These are phyloP conservation scores for Equus quagga DNA, from an alignment of 2,113 vertebrate species.

Conservation along the genomic window DNA sequence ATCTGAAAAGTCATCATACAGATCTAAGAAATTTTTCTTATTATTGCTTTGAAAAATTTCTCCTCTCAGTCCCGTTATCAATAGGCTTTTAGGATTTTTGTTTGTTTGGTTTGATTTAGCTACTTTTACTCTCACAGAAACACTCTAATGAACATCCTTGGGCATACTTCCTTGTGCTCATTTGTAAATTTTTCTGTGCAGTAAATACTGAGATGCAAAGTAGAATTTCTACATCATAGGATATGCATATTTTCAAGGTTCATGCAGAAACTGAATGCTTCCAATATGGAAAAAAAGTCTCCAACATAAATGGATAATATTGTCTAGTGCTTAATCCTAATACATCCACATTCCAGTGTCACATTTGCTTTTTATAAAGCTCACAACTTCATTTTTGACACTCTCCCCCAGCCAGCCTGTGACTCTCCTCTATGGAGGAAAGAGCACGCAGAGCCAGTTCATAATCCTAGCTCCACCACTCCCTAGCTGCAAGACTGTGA, in stretches of 20 bases:
- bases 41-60: background rate
- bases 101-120: background rate
- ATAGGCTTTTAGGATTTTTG: background rate
- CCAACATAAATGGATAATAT: background rate
- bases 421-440: background rate
- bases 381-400: background rate
- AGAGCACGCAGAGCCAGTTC: background rate
- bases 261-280: background rate
- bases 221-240: background rate
- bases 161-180: background rate
- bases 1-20: background rate
- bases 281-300: background rate
- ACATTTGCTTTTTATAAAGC: background rate
- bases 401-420: background rate
- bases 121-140: background rate
- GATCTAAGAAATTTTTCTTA: background rate
- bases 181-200: background rate
- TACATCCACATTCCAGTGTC: background rate
- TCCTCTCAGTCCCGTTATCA: background rate
- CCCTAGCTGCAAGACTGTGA: background rate
- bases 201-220: conserved; percentile 3
- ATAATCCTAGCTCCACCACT: background rate
- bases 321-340: background rate
- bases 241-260: background rate
- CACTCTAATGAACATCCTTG: background rate